A percentile compares a stretch with the other conserved stretches of the same genome.
phyloP scores from a whole-genome alignment of 1,140 invertebrate genomes.

The Zophobas morio region DNA sequence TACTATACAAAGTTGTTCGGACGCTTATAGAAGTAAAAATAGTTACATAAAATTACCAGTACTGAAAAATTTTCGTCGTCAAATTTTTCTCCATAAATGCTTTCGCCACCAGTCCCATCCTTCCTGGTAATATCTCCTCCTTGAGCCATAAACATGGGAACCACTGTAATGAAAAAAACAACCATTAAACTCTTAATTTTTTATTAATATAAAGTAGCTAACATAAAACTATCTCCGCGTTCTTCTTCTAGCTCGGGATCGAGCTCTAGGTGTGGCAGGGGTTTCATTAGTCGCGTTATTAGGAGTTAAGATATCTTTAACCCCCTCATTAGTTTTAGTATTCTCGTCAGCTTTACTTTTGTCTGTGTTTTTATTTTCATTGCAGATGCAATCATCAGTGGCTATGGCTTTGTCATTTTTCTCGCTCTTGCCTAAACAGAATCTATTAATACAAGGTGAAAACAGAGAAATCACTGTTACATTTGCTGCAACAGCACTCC shows the following conservation, averaged over 20 bases:
- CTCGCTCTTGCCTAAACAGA: constrained; percentile 12
- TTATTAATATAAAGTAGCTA: constrained; percentile 12
- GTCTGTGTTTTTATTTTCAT: constrained; percentile 3
- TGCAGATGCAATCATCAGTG: constrained; percentile 18
- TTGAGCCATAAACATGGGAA: constrained; percentile 86
- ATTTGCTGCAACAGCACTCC: constrained; percentile 24
- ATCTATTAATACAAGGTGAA: constrained; percentile 6
- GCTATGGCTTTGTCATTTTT: constrained; percentile 14
- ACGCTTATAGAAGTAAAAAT: neutral
- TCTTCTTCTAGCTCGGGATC: constrained; percentile 1
- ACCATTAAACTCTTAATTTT: neutral
- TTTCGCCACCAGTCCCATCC: constrained; percentile 91
- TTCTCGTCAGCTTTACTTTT: neutral
- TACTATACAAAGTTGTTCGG: too few relatives aligned
- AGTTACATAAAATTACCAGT: constrained; percentile 68
- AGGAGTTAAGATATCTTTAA: neutral
- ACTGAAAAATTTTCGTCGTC: constrained; percentile 91
- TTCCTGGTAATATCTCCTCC: constrained; percentile 87
- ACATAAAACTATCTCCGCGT: neutral
- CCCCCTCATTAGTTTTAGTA: neutral
- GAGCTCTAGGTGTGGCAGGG: neutral
- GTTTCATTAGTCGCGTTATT: neutral
- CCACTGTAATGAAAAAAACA: constrained; percentile 71
- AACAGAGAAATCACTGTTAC: constrained; percentile 1
- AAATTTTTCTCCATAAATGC: constrained; percentile 93